Conservation (phyloP, 1,140 invertebrate genomes). For the Drosophila albomicans region DNA sequence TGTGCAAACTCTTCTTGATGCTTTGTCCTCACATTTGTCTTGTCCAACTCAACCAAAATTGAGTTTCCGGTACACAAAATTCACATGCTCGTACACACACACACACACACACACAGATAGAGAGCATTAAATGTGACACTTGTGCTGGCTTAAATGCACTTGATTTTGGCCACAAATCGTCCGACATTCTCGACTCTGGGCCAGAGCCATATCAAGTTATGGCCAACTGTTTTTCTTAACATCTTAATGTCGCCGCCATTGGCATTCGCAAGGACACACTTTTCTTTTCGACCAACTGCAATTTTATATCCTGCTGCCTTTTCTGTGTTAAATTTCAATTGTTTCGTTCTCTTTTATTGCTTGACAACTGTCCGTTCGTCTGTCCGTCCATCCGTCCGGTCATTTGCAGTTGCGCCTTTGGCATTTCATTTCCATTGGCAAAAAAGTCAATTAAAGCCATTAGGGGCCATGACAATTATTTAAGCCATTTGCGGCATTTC, state of each 20-base stretch:
- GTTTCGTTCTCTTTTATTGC: conserved; percentile 23
- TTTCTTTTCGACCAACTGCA: conserved; percentile 23
- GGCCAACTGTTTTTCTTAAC: conserved; percentile 20
- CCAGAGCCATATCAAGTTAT: conserved; percentile 21
- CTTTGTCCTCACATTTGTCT: conserved; percentile 57
- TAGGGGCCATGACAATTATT: conserved; percentile 65
- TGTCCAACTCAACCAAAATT: conserved; percentile 61
- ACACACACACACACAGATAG: background rate
- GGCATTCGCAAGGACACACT: conserved; percentile 16
- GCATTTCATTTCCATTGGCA: conserved; percentile 31
- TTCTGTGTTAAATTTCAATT: conserved; percentile 42
- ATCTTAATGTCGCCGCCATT: conserved; percentile 16
- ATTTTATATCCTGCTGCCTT: conserved; percentile 27
- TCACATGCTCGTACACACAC: background rate
- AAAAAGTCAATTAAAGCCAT: conserved; percentile 69
- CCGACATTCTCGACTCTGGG: background rate
- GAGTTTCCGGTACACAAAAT: conserved; percentile 54
- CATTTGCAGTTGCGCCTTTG: conserved; percentile 23
- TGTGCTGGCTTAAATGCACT: conserved; percentile 15
- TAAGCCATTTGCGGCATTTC: conserved; percentile 57
- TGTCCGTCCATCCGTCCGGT: background rate
- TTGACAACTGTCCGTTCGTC: too few species aligned
- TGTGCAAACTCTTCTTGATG: background rate
- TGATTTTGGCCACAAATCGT: conserved; percentile 7
- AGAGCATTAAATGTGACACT: conserved; percentile 14